Evolutionary conservation across 2,113 vertebrate genomes (phyloP).

Genomic region (Steatornis caripensis): DNA sequence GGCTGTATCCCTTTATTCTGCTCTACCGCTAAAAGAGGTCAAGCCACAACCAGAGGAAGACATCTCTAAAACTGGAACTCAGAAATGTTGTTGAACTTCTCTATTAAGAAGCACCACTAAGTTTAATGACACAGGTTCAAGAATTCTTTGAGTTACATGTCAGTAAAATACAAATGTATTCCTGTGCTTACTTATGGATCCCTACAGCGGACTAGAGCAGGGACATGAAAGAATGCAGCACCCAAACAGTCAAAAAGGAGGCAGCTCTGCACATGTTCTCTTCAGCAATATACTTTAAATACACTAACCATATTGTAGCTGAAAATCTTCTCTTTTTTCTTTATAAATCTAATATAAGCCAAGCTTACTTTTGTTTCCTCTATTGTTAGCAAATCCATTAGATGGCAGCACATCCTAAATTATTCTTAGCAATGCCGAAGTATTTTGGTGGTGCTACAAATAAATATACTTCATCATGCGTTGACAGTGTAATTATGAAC

Average conservation of each 20-base stretch:
- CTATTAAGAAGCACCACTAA: background rate
- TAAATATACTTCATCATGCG: background rate
- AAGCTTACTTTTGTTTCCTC: background rate
- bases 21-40: background rate
- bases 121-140: background rate
- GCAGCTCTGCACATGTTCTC: background rate
- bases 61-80: background rate
- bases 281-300: background rate
- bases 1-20: background rate
- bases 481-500: background rate
- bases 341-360: background rate
- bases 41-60: background rate
- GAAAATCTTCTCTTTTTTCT: background rate
- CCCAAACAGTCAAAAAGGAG: background rate
- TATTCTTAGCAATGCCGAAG: background rate
- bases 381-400: conserved; percentile 19
- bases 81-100: background rate
- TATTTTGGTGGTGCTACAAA: background rate
- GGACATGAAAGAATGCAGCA: background rate
- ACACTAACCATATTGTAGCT: background rate
- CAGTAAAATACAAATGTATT: background rate
- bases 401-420: conserved; percentile 53
- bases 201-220: background rate
- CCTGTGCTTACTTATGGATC: background rate
- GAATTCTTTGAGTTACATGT: background rate